Conservation (phyloP, 2,797 vertebrate genomes). For the Muscicapa striata region DNA sequence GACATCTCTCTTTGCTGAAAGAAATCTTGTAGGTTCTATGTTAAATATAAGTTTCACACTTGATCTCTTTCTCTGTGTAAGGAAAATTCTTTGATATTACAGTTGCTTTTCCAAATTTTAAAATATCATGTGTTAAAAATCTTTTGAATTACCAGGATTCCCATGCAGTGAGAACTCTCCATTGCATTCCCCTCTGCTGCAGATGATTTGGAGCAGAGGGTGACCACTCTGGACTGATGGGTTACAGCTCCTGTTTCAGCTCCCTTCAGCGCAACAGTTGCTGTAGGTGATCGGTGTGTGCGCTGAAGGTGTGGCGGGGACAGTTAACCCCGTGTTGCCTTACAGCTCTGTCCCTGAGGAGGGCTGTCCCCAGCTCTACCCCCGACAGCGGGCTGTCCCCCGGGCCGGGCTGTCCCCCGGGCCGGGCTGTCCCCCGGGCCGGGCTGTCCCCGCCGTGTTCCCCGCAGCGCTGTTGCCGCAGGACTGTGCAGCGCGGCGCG, state of each 20-base stretch:
- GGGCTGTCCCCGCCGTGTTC: not conserved
- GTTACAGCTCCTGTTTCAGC: not conserved
- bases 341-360: not conserved
- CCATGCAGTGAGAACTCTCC: not conserved
- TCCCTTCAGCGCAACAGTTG: not conserved
- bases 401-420: too few relatives aligned
- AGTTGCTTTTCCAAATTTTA: not conserved
- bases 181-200: not conserved
- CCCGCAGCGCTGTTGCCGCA: not conserved
- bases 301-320: too few relatives aligned
- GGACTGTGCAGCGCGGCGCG: not conserved
- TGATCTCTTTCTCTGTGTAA: rapidly evolving
- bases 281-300: rapidly evolving
- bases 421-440: not conserved
- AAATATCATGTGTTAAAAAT: not conserved
- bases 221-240: rapidly evolving
- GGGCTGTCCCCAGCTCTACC: not conserved
- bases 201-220: rapidly evolving
- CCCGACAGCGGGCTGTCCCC: too few relatives aligned
- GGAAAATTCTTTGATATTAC: not conserved
- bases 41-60: not conserved
- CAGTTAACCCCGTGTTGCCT: not conserved
- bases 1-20: not conserved
- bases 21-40: not conserved
- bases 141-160: not conserved